Evolutionary conservation across 2,888 invertebrate genomes (phyloP).

Genomic region (Thumatha senex): DNA sequence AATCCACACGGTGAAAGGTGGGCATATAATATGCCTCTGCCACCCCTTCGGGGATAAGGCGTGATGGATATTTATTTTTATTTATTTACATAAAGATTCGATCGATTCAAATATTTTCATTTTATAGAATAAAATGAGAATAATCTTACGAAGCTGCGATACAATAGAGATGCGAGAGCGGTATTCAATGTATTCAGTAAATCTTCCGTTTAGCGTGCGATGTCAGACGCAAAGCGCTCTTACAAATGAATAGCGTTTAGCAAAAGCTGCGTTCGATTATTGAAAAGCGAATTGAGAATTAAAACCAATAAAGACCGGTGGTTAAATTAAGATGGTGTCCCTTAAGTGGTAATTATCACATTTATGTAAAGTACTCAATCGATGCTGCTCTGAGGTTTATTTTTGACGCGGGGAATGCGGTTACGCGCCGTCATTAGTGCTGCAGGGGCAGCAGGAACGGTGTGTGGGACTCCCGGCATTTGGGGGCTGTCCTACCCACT

Average conservation of each 20-base stretch:
- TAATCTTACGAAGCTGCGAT: slow-evolving; percentile 31
- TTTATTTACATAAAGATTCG: too few relatives aligned
- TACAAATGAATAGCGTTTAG: slow-evolving; percentile 34
- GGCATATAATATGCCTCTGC: too few relatives aligned
- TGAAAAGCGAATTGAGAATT: slow-evolving; percentile 38
- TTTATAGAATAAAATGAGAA: slow-evolving; percentile 37
- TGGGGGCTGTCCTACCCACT: too few relatives aligned
- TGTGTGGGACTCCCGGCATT: too few relatives aligned
- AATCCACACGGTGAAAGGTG: too few relatives aligned
- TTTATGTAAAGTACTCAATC: slow-evolving; percentile 4
- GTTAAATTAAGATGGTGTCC: slow-evolving; percentile 20
- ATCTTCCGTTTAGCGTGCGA: slow-evolving; percentile 43
- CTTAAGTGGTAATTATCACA: slow-evolving; percentile 8
- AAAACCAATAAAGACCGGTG: slow-evolving; percentile 39
- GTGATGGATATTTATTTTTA: too few relatives aligned
- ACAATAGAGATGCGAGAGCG: slow-evolving; percentile 33
- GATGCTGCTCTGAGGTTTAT: neutral
- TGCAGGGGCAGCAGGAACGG: too few relatives aligned
- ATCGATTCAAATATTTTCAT: slow-evolving; percentile 34
- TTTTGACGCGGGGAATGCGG: too few relatives aligned
- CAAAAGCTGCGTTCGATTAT: slow-evolving; percentile 44
- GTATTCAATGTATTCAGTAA: slow-evolving; percentile 46
- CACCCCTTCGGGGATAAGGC: too few relatives aligned
- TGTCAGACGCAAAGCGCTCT: slow-evolving; percentile 48
- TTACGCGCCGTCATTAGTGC: too few relatives aligned